A percentile compares a stretch with the other conserved stretches of the same genome.
Conservation (phyloP, 2,888 invertebrate genomes). For the Latrodectus hesperus region DNA sequence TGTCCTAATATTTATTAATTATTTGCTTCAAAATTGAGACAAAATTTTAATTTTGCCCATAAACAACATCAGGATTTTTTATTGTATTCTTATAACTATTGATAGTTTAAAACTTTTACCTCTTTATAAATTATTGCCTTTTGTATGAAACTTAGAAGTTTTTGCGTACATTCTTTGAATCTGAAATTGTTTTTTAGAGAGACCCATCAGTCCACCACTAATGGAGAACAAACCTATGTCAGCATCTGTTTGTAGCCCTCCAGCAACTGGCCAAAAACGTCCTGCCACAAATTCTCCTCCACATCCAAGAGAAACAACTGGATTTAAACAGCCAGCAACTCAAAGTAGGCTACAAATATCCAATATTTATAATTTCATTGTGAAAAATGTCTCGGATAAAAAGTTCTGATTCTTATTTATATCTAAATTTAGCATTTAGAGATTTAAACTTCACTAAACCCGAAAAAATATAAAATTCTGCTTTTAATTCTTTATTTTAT, state of each 20-base stretch:
- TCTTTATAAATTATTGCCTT: not conserved
- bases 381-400: too few relatives aligned
- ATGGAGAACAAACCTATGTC: conserved; percentile 68
- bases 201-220: conserved; percentile 71
- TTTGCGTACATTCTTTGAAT: too few relatives aligned
- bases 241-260: conserved; percentile 67
- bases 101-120: not conserved
- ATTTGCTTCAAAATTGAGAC: too few relatives aligned
- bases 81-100: not conserved
- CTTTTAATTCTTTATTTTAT: too few relatives aligned
- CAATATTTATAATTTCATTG: too few relatives aligned
- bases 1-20: not conserved
- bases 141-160: too few relatives aligned
- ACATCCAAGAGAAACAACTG: conserved; percentile 66
- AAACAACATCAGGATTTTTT: not conserved
- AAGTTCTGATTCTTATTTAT: too few relatives aligned
- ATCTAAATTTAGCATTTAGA: too few relatives aligned
- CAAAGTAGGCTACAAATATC: conserved; percentile 30
- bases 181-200: conserved; percentile 60
- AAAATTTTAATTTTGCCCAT: not conserved
- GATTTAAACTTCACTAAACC: too few relatives aligned
- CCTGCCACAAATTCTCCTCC: conserved; percentile 70
- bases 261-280: conserved; percentile 69
- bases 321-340: conserved; percentile 70
- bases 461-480: too few relatives aligned